These are phyloP conservation scores for Sebastes fasciatus DNA, from an alignment of 2,113 vertebrate species.

Conservation along the genomic window DNA sequence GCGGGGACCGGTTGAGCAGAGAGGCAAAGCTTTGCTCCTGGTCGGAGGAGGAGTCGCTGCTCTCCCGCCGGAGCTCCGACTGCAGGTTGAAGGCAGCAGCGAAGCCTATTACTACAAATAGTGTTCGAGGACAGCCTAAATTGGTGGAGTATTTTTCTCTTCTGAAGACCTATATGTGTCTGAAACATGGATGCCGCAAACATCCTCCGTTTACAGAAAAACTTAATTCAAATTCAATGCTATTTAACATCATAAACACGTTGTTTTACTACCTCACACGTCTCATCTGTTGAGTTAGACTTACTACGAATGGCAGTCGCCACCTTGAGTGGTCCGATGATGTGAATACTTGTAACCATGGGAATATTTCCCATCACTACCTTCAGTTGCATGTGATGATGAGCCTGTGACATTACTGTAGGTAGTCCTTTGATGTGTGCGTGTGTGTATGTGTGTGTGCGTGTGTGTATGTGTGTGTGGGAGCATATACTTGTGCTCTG, in stretches of 20 bases:
- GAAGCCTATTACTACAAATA: neutral
- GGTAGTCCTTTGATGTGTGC: conserved; percentile 9
- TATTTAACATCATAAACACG: neutral
- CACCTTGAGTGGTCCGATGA: conserved; percentile 21
- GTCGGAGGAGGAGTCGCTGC: no score
- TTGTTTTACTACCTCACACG: neutral
- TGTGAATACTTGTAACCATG: conserved; percentile 33
- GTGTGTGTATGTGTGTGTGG: neutral
- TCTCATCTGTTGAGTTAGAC: neutral
- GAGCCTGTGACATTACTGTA: conserved; percentile 9
- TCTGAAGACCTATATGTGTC: neutral
- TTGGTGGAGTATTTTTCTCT: neutral
- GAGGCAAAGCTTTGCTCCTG: no score
- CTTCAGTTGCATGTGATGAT: neutral
- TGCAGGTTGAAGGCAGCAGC: no score
- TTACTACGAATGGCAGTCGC: neutral
- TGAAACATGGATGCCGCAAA: neutral
- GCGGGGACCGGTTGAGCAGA: no score
- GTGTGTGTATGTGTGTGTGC: conserved; percentile 8
- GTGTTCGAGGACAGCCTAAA: neutral
- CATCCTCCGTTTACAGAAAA: neutral
- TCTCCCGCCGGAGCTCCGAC: no score
- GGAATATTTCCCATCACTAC: conserved; percentile 16
- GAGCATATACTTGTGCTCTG: neutral
- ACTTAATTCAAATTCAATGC: neutral